A percentile compares a stretch with the other conserved stretches of the same genome.
phyloP scores from a whole-genome alignment of 2,888 invertebrate genomes.

The Heliconius ethilla region DNA sequence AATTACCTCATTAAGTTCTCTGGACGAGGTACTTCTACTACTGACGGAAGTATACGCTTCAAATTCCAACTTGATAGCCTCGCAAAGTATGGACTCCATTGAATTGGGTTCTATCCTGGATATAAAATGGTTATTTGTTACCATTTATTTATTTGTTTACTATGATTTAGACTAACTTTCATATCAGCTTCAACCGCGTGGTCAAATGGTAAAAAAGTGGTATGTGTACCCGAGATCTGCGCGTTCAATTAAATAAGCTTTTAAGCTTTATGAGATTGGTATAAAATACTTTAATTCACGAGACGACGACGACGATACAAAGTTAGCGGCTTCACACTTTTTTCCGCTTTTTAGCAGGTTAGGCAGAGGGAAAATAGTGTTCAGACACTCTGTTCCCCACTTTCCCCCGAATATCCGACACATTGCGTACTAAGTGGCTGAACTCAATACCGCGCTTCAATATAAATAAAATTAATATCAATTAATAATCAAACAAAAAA shows the following conservation, averaged over 20 bases:
- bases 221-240: too few relatives aligned
- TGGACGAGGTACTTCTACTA: constrained; percentile 81
- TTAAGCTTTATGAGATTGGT: not conserved
- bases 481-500: not conserved
- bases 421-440: not conserved
- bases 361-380: not conserved
- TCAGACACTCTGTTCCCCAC: not conserved
- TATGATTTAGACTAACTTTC: too few relatives aligned
- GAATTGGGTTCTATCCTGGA: constrained; percentile 85
- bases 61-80: constrained; percentile 93
- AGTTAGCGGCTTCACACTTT: not conserved
- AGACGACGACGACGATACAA: not conserved
- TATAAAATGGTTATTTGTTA: constrained; percentile 27
- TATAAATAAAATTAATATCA: not conserved
- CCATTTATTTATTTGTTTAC: not conserved
- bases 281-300: not conserved
- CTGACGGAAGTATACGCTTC: constrained; percentile 86
- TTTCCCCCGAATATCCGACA: not conserved
- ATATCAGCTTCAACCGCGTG: too few relatives aligned
- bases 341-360: not conserved
- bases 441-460: too few relatives aligned
- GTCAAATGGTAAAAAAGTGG: too few relatives aligned
- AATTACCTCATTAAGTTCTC: constrained; percentile 85
- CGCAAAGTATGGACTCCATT: constrained; percentile 91
- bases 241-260: too few relatives aligned